Evolutionary conservation across 1,140 invertebrate genomes (phyloP).

Genomic region (Zelostemma sp.): DNA sequence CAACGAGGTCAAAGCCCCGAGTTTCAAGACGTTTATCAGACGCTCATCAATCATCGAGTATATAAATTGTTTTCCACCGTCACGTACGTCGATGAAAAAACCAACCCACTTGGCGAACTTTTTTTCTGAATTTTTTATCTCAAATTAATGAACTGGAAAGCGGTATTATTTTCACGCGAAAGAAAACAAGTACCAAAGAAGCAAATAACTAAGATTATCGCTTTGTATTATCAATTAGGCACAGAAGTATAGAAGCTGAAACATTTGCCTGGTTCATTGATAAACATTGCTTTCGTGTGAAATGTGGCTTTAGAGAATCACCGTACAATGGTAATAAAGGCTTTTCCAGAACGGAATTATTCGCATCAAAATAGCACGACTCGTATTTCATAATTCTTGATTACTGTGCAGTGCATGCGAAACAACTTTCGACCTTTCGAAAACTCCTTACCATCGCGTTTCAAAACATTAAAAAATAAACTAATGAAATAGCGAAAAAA

Average conservation of each 20-base stretch:
- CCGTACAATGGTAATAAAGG: background rate
- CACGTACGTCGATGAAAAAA: conserved; percentile 30
- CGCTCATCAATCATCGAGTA: conserved; percentile 60
- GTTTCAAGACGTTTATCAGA: conserved; percentile 52
- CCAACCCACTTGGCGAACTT: conserved; percentile 17
- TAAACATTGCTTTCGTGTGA: background rate
- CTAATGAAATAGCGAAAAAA: too few species aligned
- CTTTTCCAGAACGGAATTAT: background rate
- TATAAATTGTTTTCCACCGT: conserved; percentile 59
- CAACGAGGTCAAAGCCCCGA: conserved; percentile 23
- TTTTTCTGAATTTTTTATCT: too few species aligned
- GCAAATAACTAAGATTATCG: too few species aligned
- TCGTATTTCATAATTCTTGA: background rate
- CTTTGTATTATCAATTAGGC: conserved; percentile 34
- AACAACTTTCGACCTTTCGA: too few species aligned
- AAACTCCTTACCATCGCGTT: too few species aligned
- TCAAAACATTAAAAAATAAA: too few species aligned
- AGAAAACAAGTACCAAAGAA: too few species aligned
- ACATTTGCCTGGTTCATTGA: background rate
- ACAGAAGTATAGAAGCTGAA: too few species aligned
- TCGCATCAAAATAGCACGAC: background rate
- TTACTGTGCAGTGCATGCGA: background rate
- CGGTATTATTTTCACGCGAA: too few species aligned
- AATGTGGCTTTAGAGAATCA: background rate
- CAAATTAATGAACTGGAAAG: too few species aligned